phyloP scores from a whole-genome alignment of 2,888 invertebrate species.

The Spialia ferax region DNA sequence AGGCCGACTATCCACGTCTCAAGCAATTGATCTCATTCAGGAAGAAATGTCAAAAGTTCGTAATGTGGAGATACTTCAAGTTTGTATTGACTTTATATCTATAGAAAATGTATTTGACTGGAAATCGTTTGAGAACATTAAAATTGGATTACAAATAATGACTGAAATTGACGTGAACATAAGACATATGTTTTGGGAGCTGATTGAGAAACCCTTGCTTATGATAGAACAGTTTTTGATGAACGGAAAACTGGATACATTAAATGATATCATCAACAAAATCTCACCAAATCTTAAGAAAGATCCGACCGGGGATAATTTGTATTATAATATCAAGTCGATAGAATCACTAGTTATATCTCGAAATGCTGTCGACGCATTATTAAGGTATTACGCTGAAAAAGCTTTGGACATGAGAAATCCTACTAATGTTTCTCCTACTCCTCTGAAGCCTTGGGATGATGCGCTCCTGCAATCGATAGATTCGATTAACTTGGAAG shows the following conservation, averaged over 20 bases:
- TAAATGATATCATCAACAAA: constrained; percentile 87
- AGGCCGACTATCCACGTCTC: constrained; percentile 84
- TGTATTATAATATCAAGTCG: constrained; percentile 87
- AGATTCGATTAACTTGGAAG: constrained; percentile 88
- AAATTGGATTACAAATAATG: constrained; percentile 90
- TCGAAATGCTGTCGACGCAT: constrained; percentile 89
- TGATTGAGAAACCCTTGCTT: constrained; percentile 90
- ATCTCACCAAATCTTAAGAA: constrained; percentile 78
- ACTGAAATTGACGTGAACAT: constrained; percentile 86
- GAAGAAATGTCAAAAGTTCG: constrained; percentile 88
- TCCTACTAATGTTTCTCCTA: constrained; percentile 66
- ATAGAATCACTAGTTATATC: constrained; percentile 85
- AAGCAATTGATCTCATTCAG: constrained; percentile 88
- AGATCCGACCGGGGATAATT: constrained; percentile 79
- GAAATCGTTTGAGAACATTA: constrained; percentile 87
- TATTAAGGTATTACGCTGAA: constrained; percentile 91
- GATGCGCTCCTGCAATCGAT: constrained; percentile 87
- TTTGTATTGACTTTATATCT: constrained; percentile 88
- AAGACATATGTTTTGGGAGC: constrained; percentile 87
- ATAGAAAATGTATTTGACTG: constrained; percentile 76
- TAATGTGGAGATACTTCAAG: constrained; percentile 88
- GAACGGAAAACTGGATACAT: constrained; percentile 92
- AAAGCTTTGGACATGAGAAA: constrained; percentile 92
- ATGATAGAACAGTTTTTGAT: constrained; percentile 95
- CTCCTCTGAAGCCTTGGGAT: constrained; percentile 76